Percentiles rank a stretch among this genome's conserved stretches.
These are phyloP conservation scores for Ganaspis brasiliensis DNA, from an alignment of 2,888 invertebrate species.

Conservation along the genomic window DNA sequence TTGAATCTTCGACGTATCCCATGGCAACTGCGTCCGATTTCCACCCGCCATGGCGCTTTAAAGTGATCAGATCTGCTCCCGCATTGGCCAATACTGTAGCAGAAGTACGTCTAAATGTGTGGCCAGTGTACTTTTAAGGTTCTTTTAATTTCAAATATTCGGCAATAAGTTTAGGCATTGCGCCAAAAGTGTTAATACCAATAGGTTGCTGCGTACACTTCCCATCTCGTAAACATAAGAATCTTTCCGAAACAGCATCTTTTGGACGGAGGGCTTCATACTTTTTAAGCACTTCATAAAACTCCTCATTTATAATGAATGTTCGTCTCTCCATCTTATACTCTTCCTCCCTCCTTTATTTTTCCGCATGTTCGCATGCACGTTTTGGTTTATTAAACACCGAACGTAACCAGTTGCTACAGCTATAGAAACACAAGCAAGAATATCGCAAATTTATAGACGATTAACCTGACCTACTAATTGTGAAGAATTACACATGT, in stretches of 20 bases:
- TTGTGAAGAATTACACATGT: no score
- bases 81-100: background rate
- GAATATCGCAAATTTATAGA: no score
- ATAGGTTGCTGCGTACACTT: slow-evolving; percentile 50
- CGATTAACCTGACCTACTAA: no score
- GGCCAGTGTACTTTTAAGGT: background rate
- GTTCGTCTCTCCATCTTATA: no score
- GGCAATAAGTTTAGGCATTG: slow-evolving; percentile 38
- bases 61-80: background rate
- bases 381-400: no score
- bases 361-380: no score
- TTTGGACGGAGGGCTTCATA: slow-evolving; percentile 43
- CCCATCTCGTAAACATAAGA: slow-evolving; percentile 34
- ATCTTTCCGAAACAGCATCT: slow-evolving; percentile 27
- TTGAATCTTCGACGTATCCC: background rate
- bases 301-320: slow-evolving; percentile 38
- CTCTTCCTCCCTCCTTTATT: no score
- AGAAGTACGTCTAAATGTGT: background rate
- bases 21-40: background rate
- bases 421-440: no score
- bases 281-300: slow-evolving; percentile 25
- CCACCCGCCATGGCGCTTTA: background rate
- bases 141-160: background rate
- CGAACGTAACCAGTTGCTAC: no score
- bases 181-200: slow-evolving; percentile 49